Evolutionary conservation across 1,140 invertebrate genomes (phyloP).

Genomic region (Sesamia nonagrioides): DNA sequence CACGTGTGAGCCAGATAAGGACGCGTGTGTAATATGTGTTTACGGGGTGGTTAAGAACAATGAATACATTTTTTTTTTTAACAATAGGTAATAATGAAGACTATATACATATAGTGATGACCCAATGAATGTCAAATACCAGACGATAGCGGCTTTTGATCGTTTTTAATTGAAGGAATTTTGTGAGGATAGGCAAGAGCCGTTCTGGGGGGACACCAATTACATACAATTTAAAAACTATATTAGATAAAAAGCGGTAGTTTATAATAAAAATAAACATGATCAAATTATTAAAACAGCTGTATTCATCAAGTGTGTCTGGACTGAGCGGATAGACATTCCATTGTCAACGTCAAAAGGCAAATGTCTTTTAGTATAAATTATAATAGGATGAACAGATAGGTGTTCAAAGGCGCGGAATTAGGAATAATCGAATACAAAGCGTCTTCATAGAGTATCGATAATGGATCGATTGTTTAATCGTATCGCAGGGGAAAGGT

Average conservation of each 20-base stretch:
- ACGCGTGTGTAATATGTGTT: constrained; percentile 1
- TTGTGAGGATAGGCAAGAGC: neutral
- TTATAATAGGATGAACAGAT: constrained; percentile 12
- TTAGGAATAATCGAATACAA: constrained; percentile 21
- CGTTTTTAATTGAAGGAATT: neutral
- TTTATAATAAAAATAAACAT: neutral
- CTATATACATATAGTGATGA: no score
- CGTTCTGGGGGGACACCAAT: neutral
- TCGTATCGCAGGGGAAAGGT: constrained; percentile 57
- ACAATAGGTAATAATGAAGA: neutral
- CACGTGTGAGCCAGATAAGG: constrained; percentile 37
- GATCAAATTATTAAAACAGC: neutral
- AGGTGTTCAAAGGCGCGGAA: constrained; percentile 25
- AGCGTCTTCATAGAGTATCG: constrained; percentile 33
- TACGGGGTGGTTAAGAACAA: neutral
- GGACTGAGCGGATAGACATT: neutral
- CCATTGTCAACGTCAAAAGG: constrained; percentile 10
- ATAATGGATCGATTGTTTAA: constrained; percentile 48
- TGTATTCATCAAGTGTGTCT: constrained; percentile 2
- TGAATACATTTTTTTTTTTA: neutral
- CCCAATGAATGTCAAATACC: neutral
- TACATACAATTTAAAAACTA: neutral
- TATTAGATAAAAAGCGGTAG: no score
- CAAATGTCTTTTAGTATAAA: neutral
- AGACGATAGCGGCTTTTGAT: constrained; percentile 1